Conservation (phyloP, 2,797 vertebrate genomes). For the Rallus crepitans region DNA sequence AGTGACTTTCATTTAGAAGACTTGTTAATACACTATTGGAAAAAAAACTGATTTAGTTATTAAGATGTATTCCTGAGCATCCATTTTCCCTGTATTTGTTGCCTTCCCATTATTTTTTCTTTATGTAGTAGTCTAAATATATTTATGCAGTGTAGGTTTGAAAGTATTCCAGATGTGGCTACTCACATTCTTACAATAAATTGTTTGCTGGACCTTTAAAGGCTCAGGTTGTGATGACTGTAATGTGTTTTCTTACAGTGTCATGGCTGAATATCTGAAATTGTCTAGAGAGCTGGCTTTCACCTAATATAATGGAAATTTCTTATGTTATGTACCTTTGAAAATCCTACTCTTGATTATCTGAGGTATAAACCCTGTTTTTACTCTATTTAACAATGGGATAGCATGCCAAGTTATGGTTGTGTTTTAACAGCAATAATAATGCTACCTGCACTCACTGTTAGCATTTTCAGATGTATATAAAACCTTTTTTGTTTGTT, state of each 20-base stretch:
- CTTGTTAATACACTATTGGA: neutral
- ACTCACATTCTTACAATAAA: neutral
- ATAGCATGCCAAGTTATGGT: neutral
- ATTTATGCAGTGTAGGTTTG: neutral
- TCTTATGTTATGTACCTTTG: neutral
- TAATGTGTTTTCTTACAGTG: neutral
- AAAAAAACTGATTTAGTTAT: neutral
- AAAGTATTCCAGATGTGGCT: neutral
- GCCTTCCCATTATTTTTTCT: neutral
- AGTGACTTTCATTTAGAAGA: neutral
- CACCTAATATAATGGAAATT: neutral
- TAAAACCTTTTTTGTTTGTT: neutral
- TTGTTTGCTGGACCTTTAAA: neutral
- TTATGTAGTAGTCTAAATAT: neutral
- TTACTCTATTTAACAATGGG: neutral
- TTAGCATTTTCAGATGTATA: neutral
- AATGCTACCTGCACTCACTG: neutral
- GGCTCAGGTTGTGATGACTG: neutral
- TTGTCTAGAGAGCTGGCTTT: neutral
- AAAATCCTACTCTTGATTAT: neutral
- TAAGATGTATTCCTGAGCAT: neutral
- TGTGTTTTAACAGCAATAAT: neutral
- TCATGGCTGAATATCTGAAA: neutral
- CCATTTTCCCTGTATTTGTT: neutral
- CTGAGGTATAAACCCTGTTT: neutral